phyloP scores from a whole-genome alignment of 2,113 vertebrate genomes.

The Tyrannus savana region DNA sequence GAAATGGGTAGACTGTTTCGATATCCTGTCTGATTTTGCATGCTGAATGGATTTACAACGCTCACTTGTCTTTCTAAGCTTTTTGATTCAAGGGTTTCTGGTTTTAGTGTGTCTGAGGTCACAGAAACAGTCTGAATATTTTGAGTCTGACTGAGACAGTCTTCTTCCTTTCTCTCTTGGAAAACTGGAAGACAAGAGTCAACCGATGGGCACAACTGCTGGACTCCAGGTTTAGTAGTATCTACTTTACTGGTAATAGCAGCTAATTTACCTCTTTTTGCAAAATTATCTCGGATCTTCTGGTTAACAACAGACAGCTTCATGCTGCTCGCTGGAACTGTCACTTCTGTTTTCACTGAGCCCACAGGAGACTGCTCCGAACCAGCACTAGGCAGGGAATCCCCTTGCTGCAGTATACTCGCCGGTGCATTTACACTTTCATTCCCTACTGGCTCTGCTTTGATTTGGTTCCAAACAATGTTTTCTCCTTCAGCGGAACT shows the following conservation, averaged over 20 bases:
- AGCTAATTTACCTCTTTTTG: constrained; percentile 65
- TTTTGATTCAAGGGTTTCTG: constrained; percentile 68
- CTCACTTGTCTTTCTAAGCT: constrained; percentile 73
- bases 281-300: constrained; percentile 63
- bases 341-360: constrained; percentile 59
- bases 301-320: constrained; percentile 69
- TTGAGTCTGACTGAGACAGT: constrained; percentile 51
- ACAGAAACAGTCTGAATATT: constrained; percentile 58
- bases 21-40: constrained; percentile 69
- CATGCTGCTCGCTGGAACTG: constrained; percentile 37
- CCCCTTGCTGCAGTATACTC: neutral
- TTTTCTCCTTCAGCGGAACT: constrained; percentile 23
- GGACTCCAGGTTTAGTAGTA: constrained; percentile 22
- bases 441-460: constrained; percentile 43
- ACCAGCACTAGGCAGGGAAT: constrained; percentile 29
- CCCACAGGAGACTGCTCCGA: constrained; percentile 12
- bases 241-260: constrained; percentile 13
- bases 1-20: constrained; percentile 66
- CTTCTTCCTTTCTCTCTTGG: constrained; percentile 68
- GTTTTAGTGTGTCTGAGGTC: constrained; percentile 70
- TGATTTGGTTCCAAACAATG: constrained; percentile 42
- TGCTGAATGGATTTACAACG: constrained; percentile 65
- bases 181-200: constrained; percentile 71
- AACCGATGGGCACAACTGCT: constrained; percentile 27
- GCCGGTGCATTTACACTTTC: constrained; percentile 16